Conservation (phyloP, 1,140 invertebrate species). For the Trichogramma pretiosum region DNA sequence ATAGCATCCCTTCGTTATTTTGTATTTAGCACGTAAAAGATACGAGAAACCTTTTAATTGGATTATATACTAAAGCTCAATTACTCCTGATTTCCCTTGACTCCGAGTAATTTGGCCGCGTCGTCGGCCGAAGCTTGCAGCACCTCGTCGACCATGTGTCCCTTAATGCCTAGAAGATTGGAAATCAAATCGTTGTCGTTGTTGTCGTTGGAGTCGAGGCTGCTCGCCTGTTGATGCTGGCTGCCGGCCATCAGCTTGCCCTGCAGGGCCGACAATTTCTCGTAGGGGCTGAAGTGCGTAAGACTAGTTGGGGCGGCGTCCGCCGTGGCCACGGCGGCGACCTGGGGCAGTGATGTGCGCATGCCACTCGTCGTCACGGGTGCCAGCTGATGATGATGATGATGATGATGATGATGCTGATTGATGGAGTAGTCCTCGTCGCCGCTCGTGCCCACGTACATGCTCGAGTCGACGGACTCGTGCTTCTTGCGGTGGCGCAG, state of each 20-base stretch:
- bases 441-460: slow-evolving; percentile 40
- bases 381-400: slow-evolving; percentile 30
- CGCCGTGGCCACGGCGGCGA: slow-evolving; percentile 32
- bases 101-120: slow-evolving; percentile 77
- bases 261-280: slow-evolving; percentile 40
- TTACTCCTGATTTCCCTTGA: slow-evolving; percentile 49
- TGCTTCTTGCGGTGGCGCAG: slow-evolving; percentile 83
- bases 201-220: slow-evolving; percentile 45
- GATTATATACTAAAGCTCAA: no score
- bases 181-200: slow-evolving; percentile 71
- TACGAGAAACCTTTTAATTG: no score
- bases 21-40: no score
- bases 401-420: slow-evolving; percentile 44
- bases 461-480: slow-evolving; percentile 38
- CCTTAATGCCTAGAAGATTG: slow-evolving; percentile 78
- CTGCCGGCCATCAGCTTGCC: slow-evolving; percentile 48
- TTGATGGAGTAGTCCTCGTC: slow-evolving; percentile 30
- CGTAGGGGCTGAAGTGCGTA: slow-evolving; percentile 37
- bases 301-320: slow-evolving; percentile 37
- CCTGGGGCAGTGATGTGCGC: slow-evolving; percentile 34
- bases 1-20: no score
- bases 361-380: slow-evolving; percentile 26
- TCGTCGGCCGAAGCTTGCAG: slow-evolving; percentile 73
- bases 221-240: slow-evolving; percentile 21
- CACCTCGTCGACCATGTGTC: slow-evolving; percentile 79